These are phyloP conservation scores for Tachysurus vachellii DNA, from an alignment of 2,113 vertebrate species.

Conservation along the genomic window DNA sequence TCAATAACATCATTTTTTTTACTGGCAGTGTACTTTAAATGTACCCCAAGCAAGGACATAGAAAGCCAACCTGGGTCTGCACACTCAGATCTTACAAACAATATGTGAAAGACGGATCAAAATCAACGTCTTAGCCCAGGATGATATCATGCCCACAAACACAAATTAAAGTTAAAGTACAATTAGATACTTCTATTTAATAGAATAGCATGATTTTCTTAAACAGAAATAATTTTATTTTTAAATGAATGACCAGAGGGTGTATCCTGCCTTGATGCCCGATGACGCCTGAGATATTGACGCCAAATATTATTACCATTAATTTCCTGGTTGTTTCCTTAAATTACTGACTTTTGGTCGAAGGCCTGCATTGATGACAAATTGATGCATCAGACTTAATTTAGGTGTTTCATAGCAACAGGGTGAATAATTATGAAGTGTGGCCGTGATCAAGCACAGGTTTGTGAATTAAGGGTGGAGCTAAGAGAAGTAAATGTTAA, in stretches of 20 bases:
- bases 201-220: not conserved
- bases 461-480: too few species aligned
- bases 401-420: not conserved
- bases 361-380: not conserved
- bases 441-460: too few species aligned
- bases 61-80: not conserved
- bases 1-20: not conserved
- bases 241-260: not conserved
- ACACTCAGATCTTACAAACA: not conserved
- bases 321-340: too few species aligned
- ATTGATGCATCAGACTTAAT: not conserved
- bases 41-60: not conserved
- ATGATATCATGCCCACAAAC: not conserved
- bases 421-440: too few species aligned
- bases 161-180: not conserved
- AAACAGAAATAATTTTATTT: not conserved
- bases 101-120: not conserved
- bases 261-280: too few species aligned
- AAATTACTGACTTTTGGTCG: not conserved
- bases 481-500: too few species aligned
- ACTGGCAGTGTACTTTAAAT: not conserved
- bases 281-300: too few species aligned
- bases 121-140: not conserved
- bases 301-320: too few species aligned
- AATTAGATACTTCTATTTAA: not conserved